Evolutionary conservation across 2,888 invertebrate species (phyloP).

Genomic region (Arge pagana): DNA sequence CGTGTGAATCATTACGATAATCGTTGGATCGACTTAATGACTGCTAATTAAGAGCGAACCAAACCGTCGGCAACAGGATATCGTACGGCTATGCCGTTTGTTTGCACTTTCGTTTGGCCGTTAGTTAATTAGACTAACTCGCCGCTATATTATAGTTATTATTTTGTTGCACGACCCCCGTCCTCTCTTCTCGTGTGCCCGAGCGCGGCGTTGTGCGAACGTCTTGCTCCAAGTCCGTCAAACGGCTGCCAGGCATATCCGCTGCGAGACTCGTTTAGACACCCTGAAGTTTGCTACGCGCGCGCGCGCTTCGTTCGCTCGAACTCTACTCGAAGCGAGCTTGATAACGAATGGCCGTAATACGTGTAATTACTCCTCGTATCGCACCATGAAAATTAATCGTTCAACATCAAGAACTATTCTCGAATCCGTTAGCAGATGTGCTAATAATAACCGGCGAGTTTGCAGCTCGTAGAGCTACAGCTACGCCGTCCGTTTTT

Average conservation of each 20-base stretch:
- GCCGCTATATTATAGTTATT: background rate
- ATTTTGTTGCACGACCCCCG: background rate
- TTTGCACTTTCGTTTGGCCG: conserved; percentile 24
- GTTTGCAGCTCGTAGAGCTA: background rate
- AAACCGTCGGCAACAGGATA: conserved; percentile 16
- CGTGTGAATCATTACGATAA: conserved; percentile 17
- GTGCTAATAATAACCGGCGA: background rate
- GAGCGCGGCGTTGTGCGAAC: too few relatives aligned
- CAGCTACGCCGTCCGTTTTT: too few relatives aligned
- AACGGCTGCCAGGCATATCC: background rate
- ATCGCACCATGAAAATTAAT: conserved; percentile 12
- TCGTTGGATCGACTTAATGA: conserved; percentile 18
- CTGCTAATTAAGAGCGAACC: conserved; percentile 15
- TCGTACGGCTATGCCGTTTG: conserved; percentile 15
- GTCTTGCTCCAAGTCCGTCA: background rate
- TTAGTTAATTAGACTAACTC: conserved; percentile 10
- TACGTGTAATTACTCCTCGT: conserved; percentile 13
- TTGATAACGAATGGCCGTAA: conserved; percentile 13
- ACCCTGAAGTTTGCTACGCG: too few relatives aligned
- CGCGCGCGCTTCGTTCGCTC: too few relatives aligned
- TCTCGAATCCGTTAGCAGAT: conserved; percentile 5
- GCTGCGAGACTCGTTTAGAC: background rate
- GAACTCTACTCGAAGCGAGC: background rate
- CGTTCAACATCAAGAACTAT: conserved; percentile 3
- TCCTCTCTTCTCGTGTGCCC: background rate